Evolutionary conservation across 2,888 invertebrate genomes (phyloP).

Genomic region (Corythucha ciliata): DNA sequence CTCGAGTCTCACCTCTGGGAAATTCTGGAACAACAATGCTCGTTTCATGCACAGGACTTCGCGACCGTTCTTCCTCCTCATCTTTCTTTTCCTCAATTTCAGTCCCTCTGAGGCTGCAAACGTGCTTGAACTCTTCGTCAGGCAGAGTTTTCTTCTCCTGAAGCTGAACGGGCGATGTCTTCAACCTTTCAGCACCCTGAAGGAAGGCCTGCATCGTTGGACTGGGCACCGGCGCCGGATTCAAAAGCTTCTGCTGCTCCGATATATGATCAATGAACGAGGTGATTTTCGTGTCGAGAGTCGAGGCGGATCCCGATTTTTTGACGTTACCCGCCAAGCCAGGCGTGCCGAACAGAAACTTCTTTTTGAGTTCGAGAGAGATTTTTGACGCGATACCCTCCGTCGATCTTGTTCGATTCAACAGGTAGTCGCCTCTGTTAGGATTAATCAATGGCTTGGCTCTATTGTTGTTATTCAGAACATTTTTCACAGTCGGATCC

Average conservation of each 20-base stretch:
- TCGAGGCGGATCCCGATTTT: conserved; percentile 74
- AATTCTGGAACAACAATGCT: conserved; percentile 56
- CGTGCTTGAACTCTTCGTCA: conserved; percentile 37
- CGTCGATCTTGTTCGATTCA: conserved; percentile 74
- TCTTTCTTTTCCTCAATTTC: conserved; percentile 29
- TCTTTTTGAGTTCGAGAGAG: conserved; percentile 75
- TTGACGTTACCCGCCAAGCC: conserved; percentile 57
- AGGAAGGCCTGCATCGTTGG: conserved; percentile 61
- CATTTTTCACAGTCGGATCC: conserved; percentile 25
- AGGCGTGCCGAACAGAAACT: conserved; percentile 67
- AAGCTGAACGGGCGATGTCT: conserved; percentile 32
- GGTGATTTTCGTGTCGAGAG: conserved; percentile 73
- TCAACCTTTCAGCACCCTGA: conserved; percentile 43
- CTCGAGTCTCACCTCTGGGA: conserved; percentile 43
- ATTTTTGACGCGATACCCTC: conserved; percentile 81
- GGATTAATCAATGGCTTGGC: conserved; percentile 48
- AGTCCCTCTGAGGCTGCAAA: conserved; percentile 35
- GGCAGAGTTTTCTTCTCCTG: conserved; percentile 33
- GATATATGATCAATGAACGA: conserved; percentile 77
- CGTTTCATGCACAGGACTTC: conserved; percentile 56
- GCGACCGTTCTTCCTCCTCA: conserved; percentile 42
- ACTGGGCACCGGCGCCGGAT: conserved; percentile 62
- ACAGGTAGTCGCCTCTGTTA: conserved; percentile 61
- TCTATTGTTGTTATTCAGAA: conserved; percentile 29
- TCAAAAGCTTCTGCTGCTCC: conserved; percentile 76